Evolutionary conservation across 2,888 invertebrate genomes (phyloP), one percentile per base, ranked within the genome.

Genomic region (Callimorpha dominula): DNA sequence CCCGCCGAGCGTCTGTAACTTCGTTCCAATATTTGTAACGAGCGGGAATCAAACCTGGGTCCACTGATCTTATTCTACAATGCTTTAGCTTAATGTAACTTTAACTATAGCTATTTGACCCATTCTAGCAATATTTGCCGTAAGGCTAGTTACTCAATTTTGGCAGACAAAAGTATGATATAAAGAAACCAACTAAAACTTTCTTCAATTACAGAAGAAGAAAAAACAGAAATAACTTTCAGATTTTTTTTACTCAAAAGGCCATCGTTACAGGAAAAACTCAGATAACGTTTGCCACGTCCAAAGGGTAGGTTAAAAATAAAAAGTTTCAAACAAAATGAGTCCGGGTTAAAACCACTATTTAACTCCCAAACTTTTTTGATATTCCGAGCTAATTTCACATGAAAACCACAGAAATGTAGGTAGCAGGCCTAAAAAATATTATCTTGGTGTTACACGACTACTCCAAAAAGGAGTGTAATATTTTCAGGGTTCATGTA

Each of bases 291-390:
- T 70, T 54, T 20, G 31, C 49, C 65, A 62, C 40, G 62, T 57
- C 67, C 60, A 68, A 74, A 67, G 78, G 78, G 66, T 69, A 73
- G 76, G 71, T 42, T 67, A 72, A 71, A 68, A 72, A 68, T 75
- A 20, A 77, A 80, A 81, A 81, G 67, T 81, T 81, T 67, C 54
- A 54, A 70, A 65, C 70, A 60, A 65, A 76, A 75, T 69, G 66
- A 65, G 69, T 20, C 42, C 64, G 57, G 49, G 64, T 73, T 73
- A 40, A 65, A 76, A 73, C 49, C 62, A 65, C 75, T 71, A 70
- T 74, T 80, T 76, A 76, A 68, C 72, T 66, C n/a, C 9, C 43
- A 63, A 77, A 78, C 74, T 78, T 78, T 78, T 79, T 77, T 79
- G 77, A 77, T 78, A 72, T 74, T 66, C 50, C 52, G 17, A 52